Evolutionary conservation across 2,888 invertebrate genomes (phyloP), one percentile per base, ranked within the genome.

Genomic region (Selenia dentaria): DNA sequence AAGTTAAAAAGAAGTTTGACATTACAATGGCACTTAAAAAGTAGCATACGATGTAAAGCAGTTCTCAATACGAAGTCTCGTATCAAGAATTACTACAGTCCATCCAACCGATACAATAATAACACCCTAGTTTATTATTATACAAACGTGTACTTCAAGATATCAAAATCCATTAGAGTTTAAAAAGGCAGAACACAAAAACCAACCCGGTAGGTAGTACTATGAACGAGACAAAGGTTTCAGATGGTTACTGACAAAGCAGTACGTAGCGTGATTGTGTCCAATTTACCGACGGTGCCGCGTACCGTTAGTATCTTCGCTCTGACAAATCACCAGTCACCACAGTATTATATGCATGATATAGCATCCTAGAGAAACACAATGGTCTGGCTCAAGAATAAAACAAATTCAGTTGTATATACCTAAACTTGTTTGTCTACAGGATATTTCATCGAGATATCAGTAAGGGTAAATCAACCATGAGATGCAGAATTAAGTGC

Each of bases 221-320:
- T 58, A 65, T 51, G 57, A 63, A 50, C 20, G 48, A 68, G 73
- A 79, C 77, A 75, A 82, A 81, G 70, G 74, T 69, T 68, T 66
- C 74, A 74, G 79, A 78, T 67, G 73, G 70, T 67, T 66, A 33
- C 46, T 36, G 27, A 36, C 67, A 61, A 68, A 74, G 66, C 69
- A 68, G 72, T 68, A 73, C 74, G 68, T 86, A 81, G 87, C 88
- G 87, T 88, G 88, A 77, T 84, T 77, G 67, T 67, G 68, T 68
- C 67, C 84, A 84, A 86, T 87, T 87, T 80, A 72, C 70, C 68
- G 66, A 64, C 69, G 72, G 75, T 74, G 77, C 72, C 79, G 70
- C 72, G 76, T 74, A 74, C 75, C 70, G 77, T 78, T 78, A 79
- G 74, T 78, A 78, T 83, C 74, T 78, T 75, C 75, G 74, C 74